These are phyloP conservation scores for Cheilosia impressa DNA, from an alignment of 2,888 invertebrate species.

Conservation along the genomic window DNA sequence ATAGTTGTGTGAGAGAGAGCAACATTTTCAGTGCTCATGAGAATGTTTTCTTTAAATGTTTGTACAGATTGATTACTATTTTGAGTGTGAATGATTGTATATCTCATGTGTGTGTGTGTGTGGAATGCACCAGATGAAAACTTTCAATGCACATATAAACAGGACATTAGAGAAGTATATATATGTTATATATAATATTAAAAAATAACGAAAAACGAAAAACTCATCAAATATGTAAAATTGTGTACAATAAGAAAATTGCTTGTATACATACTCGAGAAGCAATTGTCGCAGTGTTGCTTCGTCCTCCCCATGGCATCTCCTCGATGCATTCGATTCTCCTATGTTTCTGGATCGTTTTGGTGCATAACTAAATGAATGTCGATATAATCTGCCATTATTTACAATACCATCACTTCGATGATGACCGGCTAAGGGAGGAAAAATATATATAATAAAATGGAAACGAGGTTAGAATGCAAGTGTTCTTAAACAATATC, in stretches of 20 bases:
- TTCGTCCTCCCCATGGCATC: constrained; percentile 90
- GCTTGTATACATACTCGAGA: constrained; percentile 90
- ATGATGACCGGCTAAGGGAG: constrained; percentile 80
- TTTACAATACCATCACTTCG: constrained; percentile 81
- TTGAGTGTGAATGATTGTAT: constrained; percentile 31
- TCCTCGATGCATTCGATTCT: constrained; percentile 82
- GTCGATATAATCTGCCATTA: constrained; percentile 84
- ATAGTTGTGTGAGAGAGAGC: neutral
- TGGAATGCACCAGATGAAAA: constrained; percentile 69
- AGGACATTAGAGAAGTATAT: constrained; percentile 55
- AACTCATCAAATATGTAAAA: too few species aligned
- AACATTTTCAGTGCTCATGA: neutral
- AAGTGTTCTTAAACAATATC: constrained; percentile 35
- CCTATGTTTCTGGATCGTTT: constrained; percentile 82
- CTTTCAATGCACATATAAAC: constrained; percentile 67
- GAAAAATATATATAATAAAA: neutral
- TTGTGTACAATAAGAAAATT: neutral
- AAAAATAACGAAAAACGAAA: constrained; percentile 19
- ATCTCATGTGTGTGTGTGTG: constrained; percentile 24
- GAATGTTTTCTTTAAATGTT: constrained; percentile 8
- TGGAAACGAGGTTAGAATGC: constrained; percentile 7
- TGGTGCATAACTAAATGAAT: constrained; percentile 83
- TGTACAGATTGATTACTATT: constrained; percentile 51
- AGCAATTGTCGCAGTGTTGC: constrained; percentile 97
- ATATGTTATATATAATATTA: constrained; percentile 30